Base-by-base conservation (phyloP, 2,113 vertebrate species). In the Neogale vison region DNA sequence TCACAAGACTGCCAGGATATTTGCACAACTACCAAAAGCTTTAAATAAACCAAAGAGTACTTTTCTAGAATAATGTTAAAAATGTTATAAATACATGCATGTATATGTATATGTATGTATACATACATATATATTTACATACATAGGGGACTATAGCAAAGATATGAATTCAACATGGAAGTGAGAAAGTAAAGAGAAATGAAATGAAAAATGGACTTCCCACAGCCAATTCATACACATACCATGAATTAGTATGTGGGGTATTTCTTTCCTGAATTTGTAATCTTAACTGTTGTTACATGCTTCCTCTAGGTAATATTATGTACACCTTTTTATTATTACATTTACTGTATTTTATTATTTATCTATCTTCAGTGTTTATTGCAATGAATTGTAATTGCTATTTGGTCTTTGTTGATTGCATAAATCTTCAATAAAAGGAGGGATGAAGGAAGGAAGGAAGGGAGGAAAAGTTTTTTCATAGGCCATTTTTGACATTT, bases 1-100 rank as follows among this genome's bases (percentile, higher is more conserved):
- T 96, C 57, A 91, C 15, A 93, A 91, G 45, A 79, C 36, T 57
- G 11, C 12, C 31, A 94, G 42, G 24, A 79, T 79, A 79, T 63
- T 21, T 52, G 24, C 80, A 23, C 88, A 63, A 45, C 55, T 84
- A 79, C 69, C 29, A 83, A 88, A 94, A 94, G 7, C 42, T 61
- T 90, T 88, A 61, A 74, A 50, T 9, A 88, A 24, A 69, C 20
- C 65, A 76, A 90, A 88, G 47, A 26, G 1, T 81, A 63, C 47
- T 50, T 96, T 92, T 88, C n/a, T 71, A 92, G 20, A 76, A 61
- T 84, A 88, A 83, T 76, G n/a, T n/a, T 74, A 81, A 47, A 72
- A 80, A 74, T 79, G 42, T 79, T 50, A 50, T 76, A 13, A 12
- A 36, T 21, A 65, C 6, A 91, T 20, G 52, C 26, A 52, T 50